phyloP scores from a whole-genome alignment of 2,888 invertebrate genomes.

The Cylindroiulus punctatus region DNA sequence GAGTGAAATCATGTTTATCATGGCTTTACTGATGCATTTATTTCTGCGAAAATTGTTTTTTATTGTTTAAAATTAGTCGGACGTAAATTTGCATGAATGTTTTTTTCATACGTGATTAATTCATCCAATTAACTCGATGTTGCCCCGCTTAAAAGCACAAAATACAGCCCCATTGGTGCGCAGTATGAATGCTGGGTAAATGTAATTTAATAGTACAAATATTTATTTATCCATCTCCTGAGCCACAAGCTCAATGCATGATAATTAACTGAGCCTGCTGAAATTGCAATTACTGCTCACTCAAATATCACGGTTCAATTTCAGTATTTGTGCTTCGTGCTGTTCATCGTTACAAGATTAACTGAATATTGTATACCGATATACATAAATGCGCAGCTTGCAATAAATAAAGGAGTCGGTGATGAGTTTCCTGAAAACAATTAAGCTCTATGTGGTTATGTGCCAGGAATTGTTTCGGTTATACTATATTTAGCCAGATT shows the following conservation, averaged over 20 bases:
- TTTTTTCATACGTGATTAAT: neutral
- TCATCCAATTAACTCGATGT: neutral
- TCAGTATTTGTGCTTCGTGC: neutral
- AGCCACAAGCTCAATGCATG: slow-evolving; percentile 12
- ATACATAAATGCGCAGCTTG: slow-evolving; percentile 4
- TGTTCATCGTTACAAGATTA: neutral
- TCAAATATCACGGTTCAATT: neutral
- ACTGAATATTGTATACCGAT: neutral
- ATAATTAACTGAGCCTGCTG: slow-evolving; percentile 19
- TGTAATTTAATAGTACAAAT: neutral
- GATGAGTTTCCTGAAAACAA: slow-evolving; percentile 39
- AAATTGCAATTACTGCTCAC: slow-evolving; percentile 32
- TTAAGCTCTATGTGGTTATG: neutral
- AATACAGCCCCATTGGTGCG: neutral
- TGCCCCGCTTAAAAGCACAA: neutral
- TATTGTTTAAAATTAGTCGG: neutral
- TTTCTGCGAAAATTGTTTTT: neutral
- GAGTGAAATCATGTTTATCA: neutral
- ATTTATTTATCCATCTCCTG: slow-evolving; percentile 33
- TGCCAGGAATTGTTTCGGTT: neutral
- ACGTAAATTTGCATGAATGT: neutral
- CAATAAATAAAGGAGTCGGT: neutral
- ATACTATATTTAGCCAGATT: neutral
- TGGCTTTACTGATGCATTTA: neutral
- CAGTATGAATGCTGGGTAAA: neutral